Evolutionary conservation across 2,797 vertebrate genomes (phyloP).

Genomic region (Characodon lateralis): DNA sequence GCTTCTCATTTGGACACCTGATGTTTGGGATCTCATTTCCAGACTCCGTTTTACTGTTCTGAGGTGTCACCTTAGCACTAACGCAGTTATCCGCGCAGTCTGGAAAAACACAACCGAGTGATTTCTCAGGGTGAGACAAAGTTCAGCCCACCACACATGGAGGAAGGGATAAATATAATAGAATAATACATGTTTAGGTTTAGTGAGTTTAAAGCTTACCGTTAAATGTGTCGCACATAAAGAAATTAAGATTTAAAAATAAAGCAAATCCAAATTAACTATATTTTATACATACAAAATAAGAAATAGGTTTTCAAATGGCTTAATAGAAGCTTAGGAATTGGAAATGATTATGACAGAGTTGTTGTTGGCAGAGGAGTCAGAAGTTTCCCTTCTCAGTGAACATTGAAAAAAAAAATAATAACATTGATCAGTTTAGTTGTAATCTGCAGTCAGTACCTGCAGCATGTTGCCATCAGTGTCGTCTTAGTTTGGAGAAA

Average conservation of each 20-base stretch:
- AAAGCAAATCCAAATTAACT: neutral
- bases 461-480: neutral
- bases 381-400: neutral
- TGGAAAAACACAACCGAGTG: conserved; percentile 72
- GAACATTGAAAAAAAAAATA: neutral
- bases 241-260: neutral
- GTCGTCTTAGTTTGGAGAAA: neutral
- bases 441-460: neutral
- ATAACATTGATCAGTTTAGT: neutral
- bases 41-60: conserved; percentile 69
- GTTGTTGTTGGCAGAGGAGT: neutral
- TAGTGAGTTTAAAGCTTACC: neutral
- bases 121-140: conserved; percentile 53
- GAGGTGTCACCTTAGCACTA: conserved; percentile 82
- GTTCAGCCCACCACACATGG: conserved; percentile 53
- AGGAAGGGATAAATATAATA: conserved; percentile 14
- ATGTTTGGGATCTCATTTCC: conserved; percentile 63
- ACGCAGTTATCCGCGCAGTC: conserved; percentile 63
- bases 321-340: neutral
- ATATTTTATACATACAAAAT: neutral
- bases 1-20: conserved; percentile 73
- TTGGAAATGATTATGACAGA: neutral
- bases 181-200: neutral
- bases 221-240: neutral
- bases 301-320: neutral